phyloP scores from a whole-genome alignment of 1,140 invertebrate genomes.

The Trichoplusia ni region DNA sequence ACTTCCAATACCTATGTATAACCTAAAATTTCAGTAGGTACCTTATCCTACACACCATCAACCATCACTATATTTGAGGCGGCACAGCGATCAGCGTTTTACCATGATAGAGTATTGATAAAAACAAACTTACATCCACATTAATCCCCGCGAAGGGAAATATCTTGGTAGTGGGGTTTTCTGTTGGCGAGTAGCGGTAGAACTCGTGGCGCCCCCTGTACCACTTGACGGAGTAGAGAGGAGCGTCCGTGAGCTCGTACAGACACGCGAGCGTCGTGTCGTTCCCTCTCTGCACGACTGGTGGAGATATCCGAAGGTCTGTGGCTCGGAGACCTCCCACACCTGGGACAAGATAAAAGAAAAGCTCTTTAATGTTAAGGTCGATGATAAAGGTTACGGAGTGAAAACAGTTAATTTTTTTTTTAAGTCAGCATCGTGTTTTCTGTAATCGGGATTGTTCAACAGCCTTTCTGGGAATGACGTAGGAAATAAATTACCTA shows the following conservation, averaged over 20 bases:
- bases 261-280: conserved; percentile 81
- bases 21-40: no score
- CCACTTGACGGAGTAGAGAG: conserved; percentile 90
- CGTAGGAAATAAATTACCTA: no score
- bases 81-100: no score
- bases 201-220: conserved; percentile 88
- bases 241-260: conserved; percentile 87
- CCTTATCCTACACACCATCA: no score
- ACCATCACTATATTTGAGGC: no score
- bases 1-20: no score
- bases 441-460: no score
- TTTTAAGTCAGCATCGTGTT: no score
- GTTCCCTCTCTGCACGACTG: conserved; percentile 73
- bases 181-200: conserved; percentile 86
- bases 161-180: conserved; percentile 84
- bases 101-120: not conserved
- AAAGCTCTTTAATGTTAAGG: no score
- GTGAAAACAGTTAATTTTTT: no score
- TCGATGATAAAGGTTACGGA: no score
- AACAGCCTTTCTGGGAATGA: no score
- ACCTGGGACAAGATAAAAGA: conserved; percentile 44
- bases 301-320: conserved; percentile 73
- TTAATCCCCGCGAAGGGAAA: conserved; percentile 86
- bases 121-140: conserved; percentile 86
- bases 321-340: conserved; percentile 74